A percentile compares a stretch with the other conserved stretches of the same genome.
Conservation (phyloP, 2,888 invertebrate genomes). For the Apodemia duryi region DNA sequence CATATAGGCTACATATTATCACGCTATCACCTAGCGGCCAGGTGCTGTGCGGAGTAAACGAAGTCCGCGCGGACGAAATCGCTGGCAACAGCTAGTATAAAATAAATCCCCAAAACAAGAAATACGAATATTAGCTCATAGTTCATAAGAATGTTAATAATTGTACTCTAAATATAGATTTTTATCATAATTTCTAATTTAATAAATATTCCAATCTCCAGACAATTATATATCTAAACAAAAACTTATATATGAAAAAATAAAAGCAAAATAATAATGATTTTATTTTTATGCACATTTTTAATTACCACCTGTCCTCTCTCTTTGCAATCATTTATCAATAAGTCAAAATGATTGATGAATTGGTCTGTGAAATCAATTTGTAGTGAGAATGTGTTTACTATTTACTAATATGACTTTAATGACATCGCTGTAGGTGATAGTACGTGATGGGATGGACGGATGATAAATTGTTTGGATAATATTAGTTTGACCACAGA, state of each 20-base stretch:
- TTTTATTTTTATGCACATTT: constrained; percentile 36
- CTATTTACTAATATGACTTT: constrained; percentile 69
- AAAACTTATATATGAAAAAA: neutral
- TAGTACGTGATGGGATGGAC: neutral
- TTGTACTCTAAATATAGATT: no score
- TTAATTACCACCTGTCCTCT: constrained; percentile 73
- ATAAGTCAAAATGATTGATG: constrained; percentile 72
- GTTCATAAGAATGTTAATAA: no score
- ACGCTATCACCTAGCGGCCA: no score
- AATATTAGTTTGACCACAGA: neutral
- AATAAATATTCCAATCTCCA: no score
- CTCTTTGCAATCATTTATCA: constrained; percentile 65
- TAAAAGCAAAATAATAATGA: neutral
- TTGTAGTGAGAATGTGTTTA: constrained; percentile 65
- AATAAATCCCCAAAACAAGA: no score
- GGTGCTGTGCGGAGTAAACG: no score
- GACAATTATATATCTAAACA: neutral
- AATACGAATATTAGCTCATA: no score
- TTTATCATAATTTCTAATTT: no score
- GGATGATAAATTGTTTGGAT: neutral
- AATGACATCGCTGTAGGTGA: constrained; percentile 44
- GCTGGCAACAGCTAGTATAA: no score
- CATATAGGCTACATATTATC: no score
- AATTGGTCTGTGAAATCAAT: constrained; percentile 65
- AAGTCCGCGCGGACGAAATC: no score